Conservation (phyloP, 1,140 invertebrate species). For the Scaptomyza montana region DNA sequence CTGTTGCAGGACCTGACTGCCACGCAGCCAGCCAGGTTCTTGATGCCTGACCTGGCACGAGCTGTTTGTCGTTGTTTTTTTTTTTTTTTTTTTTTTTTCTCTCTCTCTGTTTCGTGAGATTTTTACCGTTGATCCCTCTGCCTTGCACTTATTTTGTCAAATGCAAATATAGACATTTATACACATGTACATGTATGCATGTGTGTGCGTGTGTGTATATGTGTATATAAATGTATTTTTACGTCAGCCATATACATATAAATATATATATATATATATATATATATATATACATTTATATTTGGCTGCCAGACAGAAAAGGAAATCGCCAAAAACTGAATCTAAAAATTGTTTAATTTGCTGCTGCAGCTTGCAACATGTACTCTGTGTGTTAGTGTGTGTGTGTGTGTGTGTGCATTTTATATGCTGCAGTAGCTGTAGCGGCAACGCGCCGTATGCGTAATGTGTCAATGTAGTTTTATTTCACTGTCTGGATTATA, state of each 20-base stretch:
- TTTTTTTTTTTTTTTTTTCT: slow-evolving; percentile 1
- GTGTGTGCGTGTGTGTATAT: not conserved
- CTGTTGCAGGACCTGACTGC: slow-evolving; percentile 1
- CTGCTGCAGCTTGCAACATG: slow-evolving; percentile 45
- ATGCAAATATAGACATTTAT: slow-evolving; percentile 77
- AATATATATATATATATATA: slow-evolving; percentile 19
- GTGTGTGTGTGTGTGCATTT: slow-evolving; percentile 19
- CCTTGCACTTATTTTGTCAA: slow-evolving; percentile 79
- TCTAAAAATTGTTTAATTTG: slow-evolving; percentile 81
- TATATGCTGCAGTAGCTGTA: slow-evolving; percentile 15
- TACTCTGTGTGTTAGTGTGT: not conserved
- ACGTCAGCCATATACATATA: too few relatives aligned
- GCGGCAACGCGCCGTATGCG: slow-evolving; percentile 59
- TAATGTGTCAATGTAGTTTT: slow-evolving; percentile 64
- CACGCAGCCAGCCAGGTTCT: slow-evolving; percentile 15
- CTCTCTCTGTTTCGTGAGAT: not conserved
- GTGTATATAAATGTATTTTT: not conserved
- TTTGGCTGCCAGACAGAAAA: slow-evolving; percentile 56
- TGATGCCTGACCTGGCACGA: slow-evolving; percentile 36
- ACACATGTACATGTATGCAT: slow-evolving; percentile 28
- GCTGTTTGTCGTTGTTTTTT: slow-evolving; percentile 9
- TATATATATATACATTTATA: slow-evolving; percentile 33
- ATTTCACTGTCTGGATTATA: slow-evolving; percentile 76
- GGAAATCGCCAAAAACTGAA: slow-evolving; percentile 48
- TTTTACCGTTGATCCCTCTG: slow-evolving; percentile 4